Evolutionary conservation across 2,888 invertebrate species (phyloP).

Genomic region (Cetonia aurata): DNA sequence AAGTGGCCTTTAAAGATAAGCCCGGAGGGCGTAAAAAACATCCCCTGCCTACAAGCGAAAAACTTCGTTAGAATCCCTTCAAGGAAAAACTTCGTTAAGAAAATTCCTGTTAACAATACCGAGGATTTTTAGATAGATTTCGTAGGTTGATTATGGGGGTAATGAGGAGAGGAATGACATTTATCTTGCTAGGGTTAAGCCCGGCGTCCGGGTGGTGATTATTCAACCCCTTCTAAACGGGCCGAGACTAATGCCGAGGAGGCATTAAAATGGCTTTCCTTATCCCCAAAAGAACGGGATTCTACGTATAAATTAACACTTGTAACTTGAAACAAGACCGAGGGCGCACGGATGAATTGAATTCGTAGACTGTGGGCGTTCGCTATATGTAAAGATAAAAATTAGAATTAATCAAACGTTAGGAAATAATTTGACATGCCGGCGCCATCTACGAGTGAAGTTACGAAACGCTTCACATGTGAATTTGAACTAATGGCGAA

Average conservation of each 20-base stretch:
- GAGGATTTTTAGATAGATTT: conserved; percentile 63
- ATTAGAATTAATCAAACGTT: conserved; percentile 6
- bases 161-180: conserved; percentile 66
- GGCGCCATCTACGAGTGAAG: conserved; percentile 52
- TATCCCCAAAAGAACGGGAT: conserved; percentile 25
- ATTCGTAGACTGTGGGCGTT: neutral
- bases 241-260: conserved; percentile 64
- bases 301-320: conserved; percentile 22
- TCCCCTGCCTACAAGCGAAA: conserved; percentile 62
- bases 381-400: conserved; percentile 4
- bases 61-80: conserved; percentile 63
- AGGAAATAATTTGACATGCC: conserved; percentile 7
- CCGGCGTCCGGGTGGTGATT: conserved; percentile 64
- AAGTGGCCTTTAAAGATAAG: conserved; percentile 67
- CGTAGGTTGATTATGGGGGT: conserved; percentile 61
- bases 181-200: conserved; percentile 66
- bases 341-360: no score
- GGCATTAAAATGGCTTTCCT: conserved; percentile 62
- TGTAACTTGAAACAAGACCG: neutral
- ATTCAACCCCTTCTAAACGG: conserved; percentile 65
- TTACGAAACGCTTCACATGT: conserved; percentile 41
- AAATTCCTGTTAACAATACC: conserved; percentile 61
- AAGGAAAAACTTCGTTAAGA: conserved; percentile 63
- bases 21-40: conserved; percentile 65
- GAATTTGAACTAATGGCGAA: conserved; percentile 51